Base-by-base conservation (phyloP, 64 coral and sea anemone species). In the Trachythela sp. region DNA sequence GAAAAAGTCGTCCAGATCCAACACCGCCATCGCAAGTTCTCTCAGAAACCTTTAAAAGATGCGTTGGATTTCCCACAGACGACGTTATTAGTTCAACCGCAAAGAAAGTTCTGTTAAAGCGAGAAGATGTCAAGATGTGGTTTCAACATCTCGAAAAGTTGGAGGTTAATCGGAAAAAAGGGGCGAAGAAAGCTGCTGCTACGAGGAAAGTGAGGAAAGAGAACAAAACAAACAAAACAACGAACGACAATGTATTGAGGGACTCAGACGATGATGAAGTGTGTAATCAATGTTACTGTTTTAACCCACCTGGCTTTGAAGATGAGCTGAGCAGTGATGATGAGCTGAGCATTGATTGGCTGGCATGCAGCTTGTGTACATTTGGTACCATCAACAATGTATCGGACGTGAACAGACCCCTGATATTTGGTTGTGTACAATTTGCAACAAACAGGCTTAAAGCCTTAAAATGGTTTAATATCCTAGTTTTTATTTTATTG, bases 161-260 rank as follows among this genome's bases (percentile, higher is more conserved):
- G 22, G 67, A 67, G 32, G 52, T 50, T 68, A 88, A 64, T 42
- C 54, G 86, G 36, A 54, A 67, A 37, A 54, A 88, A 40, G 54
- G 86, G 40, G 86, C 86, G 36, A 68, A 40, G 52, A 88, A 88
- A 67, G 86, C 86, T 88, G 86, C 56, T 37, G 86, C 86, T 58
- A 88, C 86, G 26, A 88, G 86, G 27, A 64, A 54, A 68, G 40
- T 50, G 30, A 88, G 67, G 42, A 88, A 70, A 70, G 54, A 68
- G 5, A 68, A 7, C 5, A 68, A 31, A 6, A 31, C 59, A 31
- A 31, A 5, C 18, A 68, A 68, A 68, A 68, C 9, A 54, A 22
- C 22, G 51, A 22, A 54, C 9, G 51, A 54, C 51, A 31, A 7
- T n/a, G 6, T 8, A 68, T 22, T 68, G 30, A 22, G 59, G 59